Evolutionary conservation across 2,113 vertebrate species (phyloP).

Genomic region (Noctilio leporinus): DNA sequence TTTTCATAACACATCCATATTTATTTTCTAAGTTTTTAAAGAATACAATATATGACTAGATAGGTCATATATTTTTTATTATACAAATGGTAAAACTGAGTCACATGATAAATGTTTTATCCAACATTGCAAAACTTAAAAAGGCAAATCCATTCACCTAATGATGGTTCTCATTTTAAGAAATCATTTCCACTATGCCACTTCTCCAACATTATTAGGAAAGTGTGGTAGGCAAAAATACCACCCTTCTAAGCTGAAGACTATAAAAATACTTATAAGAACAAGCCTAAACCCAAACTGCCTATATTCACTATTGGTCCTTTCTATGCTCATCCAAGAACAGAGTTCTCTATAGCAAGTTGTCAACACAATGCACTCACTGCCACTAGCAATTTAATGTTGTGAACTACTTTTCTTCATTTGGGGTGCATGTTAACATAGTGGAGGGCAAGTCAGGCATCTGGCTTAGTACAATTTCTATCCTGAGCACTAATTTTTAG

Average conservation of each 20-base stretch:
- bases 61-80: neutral
- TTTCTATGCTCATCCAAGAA: neutral
- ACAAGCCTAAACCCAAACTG: neutral
- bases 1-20: neutral
- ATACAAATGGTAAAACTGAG: neutral
- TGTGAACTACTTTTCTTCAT: neutral
- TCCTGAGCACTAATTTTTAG: neutral
- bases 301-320: neutral
- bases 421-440: neutral
- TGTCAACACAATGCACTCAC: neutral
- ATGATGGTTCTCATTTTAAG: neutral
- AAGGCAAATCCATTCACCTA: neutral
- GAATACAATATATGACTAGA: neutral
- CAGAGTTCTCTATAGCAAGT: neutral
- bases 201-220: neutral
- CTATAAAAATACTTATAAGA: neutral
- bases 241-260: neutral
- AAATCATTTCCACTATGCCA: neutral
- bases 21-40: neutral
- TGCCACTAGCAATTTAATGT: neutral
- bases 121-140: neutral
- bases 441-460: neutral
- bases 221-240: neutral
- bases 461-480: neutral
- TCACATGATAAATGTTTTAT: neutral